phyloP scores from a whole-genome alignment of 2,797 vertebrate species.

The Merluccius polli region DNA sequence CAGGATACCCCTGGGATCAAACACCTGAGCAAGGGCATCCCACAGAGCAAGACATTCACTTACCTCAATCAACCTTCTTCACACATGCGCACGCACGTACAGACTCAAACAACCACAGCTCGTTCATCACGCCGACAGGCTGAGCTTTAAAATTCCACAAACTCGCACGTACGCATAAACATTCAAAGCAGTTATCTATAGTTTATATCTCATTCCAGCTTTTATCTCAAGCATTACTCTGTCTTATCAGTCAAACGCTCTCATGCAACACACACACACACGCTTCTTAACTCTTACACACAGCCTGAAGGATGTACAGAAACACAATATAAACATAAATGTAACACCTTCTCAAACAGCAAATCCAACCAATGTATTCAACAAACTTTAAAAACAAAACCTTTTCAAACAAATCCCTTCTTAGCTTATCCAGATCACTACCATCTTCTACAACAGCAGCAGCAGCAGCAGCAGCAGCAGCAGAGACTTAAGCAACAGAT shows the following conservation, averaged over 20 bases:
- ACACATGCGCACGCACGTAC: neutral
- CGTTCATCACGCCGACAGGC: too few species aligned
- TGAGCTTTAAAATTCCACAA: neutral
- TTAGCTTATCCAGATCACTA: neutral
- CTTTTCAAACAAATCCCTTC: neutral
- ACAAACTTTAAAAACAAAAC: neutral
- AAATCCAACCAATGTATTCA: neutral
- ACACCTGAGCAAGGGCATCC: constrained; percentile 19
- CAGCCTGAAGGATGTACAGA: neutral
- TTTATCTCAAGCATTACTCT: too few species aligned
- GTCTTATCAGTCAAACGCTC: too few species aligned
- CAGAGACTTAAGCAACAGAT: neutral
- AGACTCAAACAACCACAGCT: neutral
- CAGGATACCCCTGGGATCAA: constrained; percentile 19
- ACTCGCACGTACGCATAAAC: too few species aligned
- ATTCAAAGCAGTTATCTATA: neutral
- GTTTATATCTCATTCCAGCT: too few species aligned
- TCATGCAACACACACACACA: neutral
- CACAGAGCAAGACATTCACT: constrained; percentile 15
- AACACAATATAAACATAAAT: neutral
- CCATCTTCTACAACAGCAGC: neutral
- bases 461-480: neutral
- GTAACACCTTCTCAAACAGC: neutral
- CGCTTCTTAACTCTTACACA: neutral
- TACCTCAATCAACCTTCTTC: neutral